Evolutionary conservation across 30 jellyfish, hydroid and myxozoan genomes (phyloP).

Genomic region (Turritopsis dohrnii): DNA sequence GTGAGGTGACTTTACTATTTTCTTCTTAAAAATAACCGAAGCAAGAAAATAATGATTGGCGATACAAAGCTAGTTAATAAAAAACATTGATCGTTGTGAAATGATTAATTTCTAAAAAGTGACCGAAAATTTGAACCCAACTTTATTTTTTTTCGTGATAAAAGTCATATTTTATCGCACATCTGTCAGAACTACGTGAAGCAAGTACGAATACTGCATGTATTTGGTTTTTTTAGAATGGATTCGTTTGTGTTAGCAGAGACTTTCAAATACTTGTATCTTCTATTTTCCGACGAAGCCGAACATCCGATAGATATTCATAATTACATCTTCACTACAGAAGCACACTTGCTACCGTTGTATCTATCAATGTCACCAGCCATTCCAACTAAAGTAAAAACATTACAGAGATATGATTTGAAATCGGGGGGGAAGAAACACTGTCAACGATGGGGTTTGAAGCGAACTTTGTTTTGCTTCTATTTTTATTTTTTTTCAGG

Average conservation of each 20-base stretch:
- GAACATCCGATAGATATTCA: constrained; percentile 74
- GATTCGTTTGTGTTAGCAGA: constrained; percentile 94
- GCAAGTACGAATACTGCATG: no score
- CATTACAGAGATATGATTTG: not conserved
- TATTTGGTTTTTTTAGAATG: constrained; percentile 60
- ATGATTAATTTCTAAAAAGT: no score
- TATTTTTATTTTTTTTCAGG: not conserved
- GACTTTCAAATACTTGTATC: constrained; percentile 76
- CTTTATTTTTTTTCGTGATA: no score
- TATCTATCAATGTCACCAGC: constrained; percentile 36
- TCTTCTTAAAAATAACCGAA: no score
- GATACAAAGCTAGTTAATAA: no score
- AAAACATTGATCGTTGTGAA: no score
- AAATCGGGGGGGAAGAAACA: not conserved
- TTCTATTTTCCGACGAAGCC: constrained; percentile 72
- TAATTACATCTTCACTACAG: constrained; percentile 85
- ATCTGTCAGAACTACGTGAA: no score
- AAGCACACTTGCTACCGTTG: constrained; percentile 90
- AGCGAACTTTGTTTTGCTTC: not conserved
- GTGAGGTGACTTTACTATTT: no score
- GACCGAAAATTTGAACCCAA: no score
- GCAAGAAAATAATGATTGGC: no score
- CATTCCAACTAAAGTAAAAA: not conserved
- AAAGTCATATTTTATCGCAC: no score
- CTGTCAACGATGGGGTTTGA: no score